These are phyloP conservation scores for Alloscopus bannaensis DNA, from an alignment of 2,888 invertebrate species.

Conservation along the genomic window DNA sequence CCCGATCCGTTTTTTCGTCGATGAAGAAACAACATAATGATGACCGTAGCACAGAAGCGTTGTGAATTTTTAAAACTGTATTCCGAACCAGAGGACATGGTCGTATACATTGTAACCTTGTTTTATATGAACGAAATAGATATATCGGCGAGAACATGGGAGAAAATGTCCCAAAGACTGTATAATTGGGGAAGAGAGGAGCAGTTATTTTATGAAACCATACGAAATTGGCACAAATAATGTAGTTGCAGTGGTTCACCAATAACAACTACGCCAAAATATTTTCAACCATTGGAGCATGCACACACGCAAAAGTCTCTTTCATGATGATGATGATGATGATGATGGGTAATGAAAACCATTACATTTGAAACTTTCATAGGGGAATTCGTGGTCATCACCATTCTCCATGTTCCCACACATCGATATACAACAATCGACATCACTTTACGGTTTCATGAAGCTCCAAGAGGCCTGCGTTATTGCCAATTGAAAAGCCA, in stretches of 20 bases:
- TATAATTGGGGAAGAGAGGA: constrained; percentile 44
- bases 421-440: not conserved
- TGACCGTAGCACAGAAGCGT: not conserved
- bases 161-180: no score
- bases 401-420: no score
- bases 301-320: not conserved
- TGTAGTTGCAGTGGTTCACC: constrained; percentile 40
- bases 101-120: not conserved
- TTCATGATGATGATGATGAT: constrained; percentile 15
- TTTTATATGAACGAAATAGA: not conserved
- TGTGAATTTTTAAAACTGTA: constrained; percentile 38
- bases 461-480: no score
- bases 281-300: not conserved
- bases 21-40: constrained; percentile 8
- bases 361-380: constrained; percentile 51
- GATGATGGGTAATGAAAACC: constrained; percentile 41
- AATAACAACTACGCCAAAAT: not conserved
- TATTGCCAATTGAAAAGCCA: no score
- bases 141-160: constrained; percentile 49
- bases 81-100: constrained; percentile 1
- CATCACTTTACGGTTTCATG: no score
- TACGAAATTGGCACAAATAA: constrained; percentile 26
- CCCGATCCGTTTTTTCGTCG: constrained; percentile 2
- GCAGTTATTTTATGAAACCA: constrained; percentile 47
- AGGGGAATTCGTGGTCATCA: constrained; percentile 43